Percentiles rank a stretch among this genome's conserved stretches.
These are phyloP conservation scores for Perca fluviatilis DNA, from an alignment of 2,113 vertebrate genomes.

Conservation along the genomic window DNA sequence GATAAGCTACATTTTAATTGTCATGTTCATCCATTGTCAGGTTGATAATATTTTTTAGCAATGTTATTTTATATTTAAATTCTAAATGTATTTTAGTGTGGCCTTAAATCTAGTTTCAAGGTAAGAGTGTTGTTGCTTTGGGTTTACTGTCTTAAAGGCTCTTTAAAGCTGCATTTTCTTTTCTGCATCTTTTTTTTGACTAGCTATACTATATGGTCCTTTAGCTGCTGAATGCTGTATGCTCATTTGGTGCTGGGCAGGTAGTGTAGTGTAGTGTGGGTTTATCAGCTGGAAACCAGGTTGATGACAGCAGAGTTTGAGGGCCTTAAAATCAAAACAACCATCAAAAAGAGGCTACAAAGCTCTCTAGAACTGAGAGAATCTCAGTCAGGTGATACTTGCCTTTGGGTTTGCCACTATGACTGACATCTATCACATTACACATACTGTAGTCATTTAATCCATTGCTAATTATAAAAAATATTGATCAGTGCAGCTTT, in stretches of 20 bases:
- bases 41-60: not conserved
- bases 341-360: not conserved
- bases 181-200: not conserved
- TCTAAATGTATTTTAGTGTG: not conserved
- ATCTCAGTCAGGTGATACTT: not conserved
- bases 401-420: too few species aligned
- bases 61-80: too few species aligned
- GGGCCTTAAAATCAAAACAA: not conserved
- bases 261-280: too few species aligned
- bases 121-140: not conserved
- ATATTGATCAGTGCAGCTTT: constrained; percentile 1
- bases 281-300: not conserved
- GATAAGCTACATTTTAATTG: not conserved
- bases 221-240: not conserved
- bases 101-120: not conserved
- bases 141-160: not conserved
- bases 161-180: not conserved
- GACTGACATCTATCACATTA: not conserved
- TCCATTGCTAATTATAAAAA: not conserved
- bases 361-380: not conserved
- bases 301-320: not conserved
- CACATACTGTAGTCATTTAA: not conserved
- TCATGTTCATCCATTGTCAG: not conserved
- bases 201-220: not conserved
- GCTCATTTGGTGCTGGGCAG: not conserved